Evolutionary conservation across 23 tunicate genomes (phyloP), one percentile per base, ranked within the genome.

Genomic region (Styela plicata): DNA sequence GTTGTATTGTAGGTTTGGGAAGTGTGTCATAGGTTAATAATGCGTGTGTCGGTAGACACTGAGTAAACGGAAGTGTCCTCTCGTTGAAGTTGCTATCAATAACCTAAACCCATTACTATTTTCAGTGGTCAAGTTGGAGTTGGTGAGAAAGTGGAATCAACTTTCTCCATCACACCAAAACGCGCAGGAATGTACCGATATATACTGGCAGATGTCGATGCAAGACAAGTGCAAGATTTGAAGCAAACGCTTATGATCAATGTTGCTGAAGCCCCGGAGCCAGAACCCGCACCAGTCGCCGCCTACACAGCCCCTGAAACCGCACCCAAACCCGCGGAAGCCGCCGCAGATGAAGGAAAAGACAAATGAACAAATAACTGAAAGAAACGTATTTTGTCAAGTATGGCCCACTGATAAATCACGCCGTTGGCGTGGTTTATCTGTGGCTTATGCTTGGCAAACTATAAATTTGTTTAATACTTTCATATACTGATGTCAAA

Each of bases 131-230:
- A 28, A 22, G 78, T 94, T 61, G 86, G 26, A 1, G 88, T 95
- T 2, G 84, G 87, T 36, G 92, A 70, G 1, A 52, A 83, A 18
- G 71, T 81, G 31, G 84, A 80, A 52, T 52, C 83, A 20, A 61
- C 63, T 7, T 71, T 86, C 64, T 34, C 81, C 1, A 79, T 96
- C 57, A 36, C 24, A 3, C 96, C 99, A 22, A 86, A 75, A 31
- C 83, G 85, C 30, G 67, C 69, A 22, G 99, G 99, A 17, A 25
- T 36, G 16, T 73, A 27, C 66, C 87, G 94, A 1, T 27, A 76
- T 36, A 67, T 96, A 22, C 73, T 96, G n/a, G 96, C 88, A 61
- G 99, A 96, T 74, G 91, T 96, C n/a, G 99, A 96, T 35, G 66
- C 99, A n/a, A 83, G 89, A 36, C 96, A 96, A 53, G 84, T 87